Evolutionary conservation across 2,797 vertebrate species (phyloP).

Genomic region (Atherinosoma microstoma): DNA sequence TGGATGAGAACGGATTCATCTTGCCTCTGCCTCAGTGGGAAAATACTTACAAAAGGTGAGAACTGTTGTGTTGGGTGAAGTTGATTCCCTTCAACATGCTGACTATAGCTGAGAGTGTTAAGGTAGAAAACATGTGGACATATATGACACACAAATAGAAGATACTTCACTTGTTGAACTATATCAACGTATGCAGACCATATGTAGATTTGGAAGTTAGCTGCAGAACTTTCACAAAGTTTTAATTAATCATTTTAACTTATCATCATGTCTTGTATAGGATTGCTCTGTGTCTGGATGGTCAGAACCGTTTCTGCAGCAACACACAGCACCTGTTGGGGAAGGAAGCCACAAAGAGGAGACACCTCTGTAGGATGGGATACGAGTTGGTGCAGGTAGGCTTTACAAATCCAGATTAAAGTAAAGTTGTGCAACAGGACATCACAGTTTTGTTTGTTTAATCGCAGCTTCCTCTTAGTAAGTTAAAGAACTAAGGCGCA

Average conservation of each 20-base stretch:
- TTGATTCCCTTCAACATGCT: not conserved
- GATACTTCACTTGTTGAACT: not conserved
- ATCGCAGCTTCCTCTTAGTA: not conserved
- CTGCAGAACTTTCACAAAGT: not conserved
- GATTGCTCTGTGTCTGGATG: slow-evolving; percentile 54
- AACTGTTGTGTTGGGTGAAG: not conserved
- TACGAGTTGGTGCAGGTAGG: slow-evolving; percentile 57
- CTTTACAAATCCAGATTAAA: not conserved
- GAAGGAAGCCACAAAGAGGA: slow-evolving; percentile 63
- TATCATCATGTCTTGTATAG: slow-evolving; percentile 14
- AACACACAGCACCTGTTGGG: slow-evolving; percentile 62
- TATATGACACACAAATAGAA: not conserved
- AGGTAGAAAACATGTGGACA: not conserved
- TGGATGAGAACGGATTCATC: slow-evolving; percentile 58
- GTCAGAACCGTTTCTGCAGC: slow-evolving; percentile 51
- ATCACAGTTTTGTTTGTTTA: not conserved
- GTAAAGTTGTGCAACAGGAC: not conserved
- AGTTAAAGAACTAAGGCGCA: not conserved
- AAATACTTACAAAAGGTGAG: slow-evolving; percentile 38
- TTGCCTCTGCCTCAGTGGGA: slow-evolving; percentile 62
- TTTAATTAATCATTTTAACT: not conserved
- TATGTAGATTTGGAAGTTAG: not conserved
- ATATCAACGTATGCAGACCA: not conserved
- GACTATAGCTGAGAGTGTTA: not conserved
- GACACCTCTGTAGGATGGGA: slow-evolving; percentile 56